Base-by-base conservation (phyloP, 2,113 vertebrate species). In the Balaeniceps rex region DNA sequence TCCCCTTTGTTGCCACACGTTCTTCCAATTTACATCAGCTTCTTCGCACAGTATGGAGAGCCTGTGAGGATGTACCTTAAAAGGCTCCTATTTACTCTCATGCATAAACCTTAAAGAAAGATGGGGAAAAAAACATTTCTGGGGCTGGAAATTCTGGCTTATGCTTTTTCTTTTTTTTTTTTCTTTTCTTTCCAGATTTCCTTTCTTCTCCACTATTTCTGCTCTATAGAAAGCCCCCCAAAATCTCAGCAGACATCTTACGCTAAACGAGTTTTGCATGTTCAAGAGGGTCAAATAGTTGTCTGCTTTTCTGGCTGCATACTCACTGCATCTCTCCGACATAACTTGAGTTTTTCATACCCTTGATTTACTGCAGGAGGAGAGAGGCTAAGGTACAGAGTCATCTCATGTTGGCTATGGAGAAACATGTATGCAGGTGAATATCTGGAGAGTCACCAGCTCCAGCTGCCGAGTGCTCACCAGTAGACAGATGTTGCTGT, bases 331-430 rank as follows among this genome's bases (percentile, higher is more conserved):
- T 44, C 68, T 46, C 28, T 40, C 19, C 60, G 44, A 33, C 15
- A 44, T n/a, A 36, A 44, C 22, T 22, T 38, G 29, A 6, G 6
- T 11, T 71, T 78, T 66, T 71, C 42, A 38, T 22, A 9, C 36
- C 9, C 6, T 44, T 14, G 10, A 23, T 74, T 49, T 46, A 63
- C 51, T 33, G 52, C 49, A 79, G 71, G 25, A 44, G 36, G 34
- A 44, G 28, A 61, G 71, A 65, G 26, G 26, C 1, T 28, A 31
- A 40, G 34, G 10, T n/a, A 22, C 12, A 13, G 61, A 40, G 11
- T 17, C 40, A n/a, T 28, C n/a, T 23, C 2, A 2, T 33, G 19
- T 4, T 68, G 24, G 10, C 40, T 0, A 0, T 6, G 42, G 60
- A 71, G 55, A 66, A 38, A 10, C 31, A 5, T 9, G 77, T 34